Conservation (phyloP, 64 coral and sea anemone species). For the Trachythela sp. region DNA sequence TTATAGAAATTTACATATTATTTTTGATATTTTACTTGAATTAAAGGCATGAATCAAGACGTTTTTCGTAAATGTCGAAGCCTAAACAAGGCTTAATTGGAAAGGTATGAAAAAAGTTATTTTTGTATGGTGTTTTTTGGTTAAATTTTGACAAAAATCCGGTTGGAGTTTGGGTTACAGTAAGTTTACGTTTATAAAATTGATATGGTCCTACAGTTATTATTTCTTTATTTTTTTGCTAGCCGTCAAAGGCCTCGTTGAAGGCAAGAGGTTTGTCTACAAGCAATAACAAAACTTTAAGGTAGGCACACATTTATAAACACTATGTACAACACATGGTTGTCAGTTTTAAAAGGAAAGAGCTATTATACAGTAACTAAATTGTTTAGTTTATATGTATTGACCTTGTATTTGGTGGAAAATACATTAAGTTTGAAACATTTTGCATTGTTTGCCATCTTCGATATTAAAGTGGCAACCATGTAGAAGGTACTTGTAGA, state of each 20-base stretch:
- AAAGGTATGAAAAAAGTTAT: background rate
- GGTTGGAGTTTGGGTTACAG: background rate
- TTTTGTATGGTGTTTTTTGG: background rate
- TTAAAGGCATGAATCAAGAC: background rate
- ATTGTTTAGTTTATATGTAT: too few species aligned
- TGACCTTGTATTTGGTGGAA: too few species aligned
- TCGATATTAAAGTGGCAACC: too few species aligned
- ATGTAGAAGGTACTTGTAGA: too few species aligned
- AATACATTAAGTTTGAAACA: too few species aligned
- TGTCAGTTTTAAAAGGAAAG: background rate
- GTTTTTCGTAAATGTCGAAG: background rate
- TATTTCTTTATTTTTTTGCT: background rate
- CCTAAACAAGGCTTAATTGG: background rate
- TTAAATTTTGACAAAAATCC: background rate
- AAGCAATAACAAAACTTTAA: background rate
- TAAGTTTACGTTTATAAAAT: background rate
- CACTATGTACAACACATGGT: too few species aligned
- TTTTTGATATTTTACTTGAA: background rate
- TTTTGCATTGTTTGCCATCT: too few species aligned
- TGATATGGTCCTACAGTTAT: background rate
- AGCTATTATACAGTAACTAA: too few species aligned
- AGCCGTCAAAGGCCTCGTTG: conserved; percentile 14
- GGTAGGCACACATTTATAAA: background rate
- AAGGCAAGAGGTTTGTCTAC: conserved; percentile 15
- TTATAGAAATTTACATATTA: background rate